phyloP scores from a whole-genome alignment of 2,797 vertebrate species.

The Carcharodon carcharias region DNA sequence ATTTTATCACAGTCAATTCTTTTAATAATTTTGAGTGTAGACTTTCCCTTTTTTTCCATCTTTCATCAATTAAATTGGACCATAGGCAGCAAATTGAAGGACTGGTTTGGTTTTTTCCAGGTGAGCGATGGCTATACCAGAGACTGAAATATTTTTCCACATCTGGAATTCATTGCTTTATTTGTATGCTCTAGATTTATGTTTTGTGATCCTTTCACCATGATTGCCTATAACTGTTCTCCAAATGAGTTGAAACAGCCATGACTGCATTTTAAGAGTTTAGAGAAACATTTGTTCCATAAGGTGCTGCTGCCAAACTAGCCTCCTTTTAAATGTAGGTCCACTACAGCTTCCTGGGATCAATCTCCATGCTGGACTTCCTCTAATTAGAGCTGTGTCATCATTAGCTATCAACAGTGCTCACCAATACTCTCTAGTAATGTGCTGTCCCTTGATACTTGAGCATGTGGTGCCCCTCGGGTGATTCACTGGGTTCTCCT shows the following conservation, averaged over 20 bases:
- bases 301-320: neutral
- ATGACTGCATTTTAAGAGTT: neutral
- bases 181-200: neutral
- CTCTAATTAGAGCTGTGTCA: neutral
- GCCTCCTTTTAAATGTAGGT: neutral
- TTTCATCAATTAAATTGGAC: neutral
- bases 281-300: neutral
- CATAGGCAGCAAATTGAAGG: neutral
- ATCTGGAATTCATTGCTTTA: constrained; percentile 1
- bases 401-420: neutral
- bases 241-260: neutral
- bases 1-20: neutral
- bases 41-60: neutral
- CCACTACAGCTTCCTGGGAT: neutral
- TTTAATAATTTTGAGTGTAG: neutral
- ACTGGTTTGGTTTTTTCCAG: neutral
- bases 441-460: neutral
- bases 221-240: neutral
- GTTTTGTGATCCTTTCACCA: neutral
- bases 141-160: constrained; percentile 11
- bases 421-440: neutral
- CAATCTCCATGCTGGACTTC: neutral
- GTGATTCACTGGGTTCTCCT: neutral
- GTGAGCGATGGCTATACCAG: neutral
- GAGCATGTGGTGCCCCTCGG: neutral